Evolutionary conservation across 2,888 invertebrate genomes (phyloP).

Genomic region (Drosophila monieri): DNA sequence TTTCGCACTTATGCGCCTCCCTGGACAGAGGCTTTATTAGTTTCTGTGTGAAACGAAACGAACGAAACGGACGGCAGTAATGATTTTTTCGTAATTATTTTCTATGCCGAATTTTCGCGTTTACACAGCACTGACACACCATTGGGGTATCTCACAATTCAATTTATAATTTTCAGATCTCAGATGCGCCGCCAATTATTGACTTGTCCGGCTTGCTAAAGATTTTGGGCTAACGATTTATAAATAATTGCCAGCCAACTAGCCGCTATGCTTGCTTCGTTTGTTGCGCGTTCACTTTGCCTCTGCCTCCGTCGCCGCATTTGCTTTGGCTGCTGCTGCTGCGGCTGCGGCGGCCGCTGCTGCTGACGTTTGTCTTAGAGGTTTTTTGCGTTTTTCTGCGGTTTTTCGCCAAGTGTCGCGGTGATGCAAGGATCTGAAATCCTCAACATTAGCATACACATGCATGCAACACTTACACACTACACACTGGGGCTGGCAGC

Average conservation of each 20-base stretch:
- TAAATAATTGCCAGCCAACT: constrained; percentile 44
- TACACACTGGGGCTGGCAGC: constrained; percentile 13
- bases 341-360: constrained; percentile 39
- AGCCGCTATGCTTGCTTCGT: constrained; percentile 26
- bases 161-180: constrained; percentile 8
- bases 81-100: constrained; percentile 60
- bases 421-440: constrained; percentile 71
- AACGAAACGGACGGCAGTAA: constrained; percentile 70
- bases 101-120: constrained; percentile 77
- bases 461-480: constrained; percentile 37
- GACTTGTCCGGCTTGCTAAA: constrained; percentile 25
- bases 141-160: constrained; percentile 28
- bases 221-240: constrained; percentile 34
- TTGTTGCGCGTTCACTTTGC: constrained; percentile 40
- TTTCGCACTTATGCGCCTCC: constrained; percentile 64
- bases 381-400: constrained; percentile 53
- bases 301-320: constrained; percentile 14
- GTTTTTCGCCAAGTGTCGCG: constrained; percentile 52
- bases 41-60: constrained; percentile 68
- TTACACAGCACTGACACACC: constrained; percentile 55
- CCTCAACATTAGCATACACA: constrained; percentile 68
- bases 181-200: constrained; percentile 42
- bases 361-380: constrained; percentile 70
- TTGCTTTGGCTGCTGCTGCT: constrained; percentile 42
- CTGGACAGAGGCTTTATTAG: constrained; percentile 63